Conservation (phyloP, 2,113 vertebrate genomes). For the Phalacrocorax brasilianus region DNA sequence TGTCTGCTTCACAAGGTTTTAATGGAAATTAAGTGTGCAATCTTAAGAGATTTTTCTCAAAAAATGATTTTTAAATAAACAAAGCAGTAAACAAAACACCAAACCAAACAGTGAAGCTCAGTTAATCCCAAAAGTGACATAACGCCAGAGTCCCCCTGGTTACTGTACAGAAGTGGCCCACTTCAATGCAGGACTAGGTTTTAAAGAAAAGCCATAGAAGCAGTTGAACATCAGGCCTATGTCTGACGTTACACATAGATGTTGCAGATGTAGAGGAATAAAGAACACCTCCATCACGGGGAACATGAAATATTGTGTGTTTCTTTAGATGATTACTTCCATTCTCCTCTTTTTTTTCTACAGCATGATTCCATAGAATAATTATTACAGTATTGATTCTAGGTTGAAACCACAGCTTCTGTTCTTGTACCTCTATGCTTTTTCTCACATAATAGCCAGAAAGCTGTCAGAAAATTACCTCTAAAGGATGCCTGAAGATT, state of each 20-base stretch:
- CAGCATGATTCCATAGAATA: not conserved
- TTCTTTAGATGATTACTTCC: not conserved
- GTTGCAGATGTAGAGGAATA: not conserved
- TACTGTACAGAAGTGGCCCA: not conserved
- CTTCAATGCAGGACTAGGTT: not conserved
- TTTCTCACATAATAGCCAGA: not conserved
- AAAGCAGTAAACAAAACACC: not conserved
- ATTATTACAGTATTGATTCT: not conserved
- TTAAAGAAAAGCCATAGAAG: not conserved
- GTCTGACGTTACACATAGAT: not conserved
- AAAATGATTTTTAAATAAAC: constrained; percentile 43
- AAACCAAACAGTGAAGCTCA: not conserved
- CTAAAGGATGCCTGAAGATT: not conserved
- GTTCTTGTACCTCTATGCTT: not conserved
- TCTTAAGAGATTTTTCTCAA: constrained; percentile 28
- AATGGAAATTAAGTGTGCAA: not conserved
- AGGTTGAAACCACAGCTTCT: not conserved
- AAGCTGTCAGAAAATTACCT: not conserved
- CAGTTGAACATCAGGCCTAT: not conserved
- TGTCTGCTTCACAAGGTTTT: constrained; percentile 11
- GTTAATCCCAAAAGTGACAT: not conserved
- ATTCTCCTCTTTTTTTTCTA: not conserved
- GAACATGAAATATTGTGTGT: too few species aligned
- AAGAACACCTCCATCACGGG: not conserved
- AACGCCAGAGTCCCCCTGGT: not conserved